Evolutionary conservation across 1,140 invertebrate genomes (phyloP).

Genomic region (Phymastichus coffea): DNA sequence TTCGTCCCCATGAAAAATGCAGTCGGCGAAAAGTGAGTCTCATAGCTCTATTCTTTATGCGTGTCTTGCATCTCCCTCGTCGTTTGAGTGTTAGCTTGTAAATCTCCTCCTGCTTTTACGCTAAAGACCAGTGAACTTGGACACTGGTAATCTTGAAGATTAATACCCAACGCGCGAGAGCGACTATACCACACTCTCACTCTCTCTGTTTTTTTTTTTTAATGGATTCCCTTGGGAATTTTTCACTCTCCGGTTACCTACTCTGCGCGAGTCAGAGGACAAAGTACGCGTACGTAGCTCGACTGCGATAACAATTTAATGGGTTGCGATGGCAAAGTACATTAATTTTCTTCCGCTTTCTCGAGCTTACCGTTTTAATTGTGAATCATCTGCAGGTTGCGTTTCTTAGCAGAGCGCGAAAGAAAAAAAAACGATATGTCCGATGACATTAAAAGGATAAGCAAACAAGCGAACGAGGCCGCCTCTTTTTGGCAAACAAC

Average conservation of each 20-base stretch:
- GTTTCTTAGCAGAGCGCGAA: too few species aligned
- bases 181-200: too few species aligned
- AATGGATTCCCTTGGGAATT: not conserved
- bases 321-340: too few species aligned
- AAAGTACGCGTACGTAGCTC: not conserved
- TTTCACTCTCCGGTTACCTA: too few species aligned
- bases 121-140: not conserved
- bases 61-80: not conserved
- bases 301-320: too few species aligned
- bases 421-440: too few species aligned
- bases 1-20: slow-evolving; percentile 15
- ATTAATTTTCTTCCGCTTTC: too few species aligned
- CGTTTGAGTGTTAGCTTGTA: not conserved
- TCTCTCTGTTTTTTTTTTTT: not conserved
- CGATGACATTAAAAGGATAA: too few species aligned
- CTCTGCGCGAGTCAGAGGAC: not conserved
- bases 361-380: too few species aligned
- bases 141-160: slow-evolving; percentile 8
- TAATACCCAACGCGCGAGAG: not conserved
- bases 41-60: not conserved
- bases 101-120: slow-evolving; percentile 4
- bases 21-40: not conserved
- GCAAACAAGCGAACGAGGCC: too few species aligned
- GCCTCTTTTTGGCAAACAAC: too few species aligned
- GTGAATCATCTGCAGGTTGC: too few species aligned